phyloP scores from a whole-genome alignment of 92 coral and sea anemone genomes.

The Parazoanthus darwini region DNA sequence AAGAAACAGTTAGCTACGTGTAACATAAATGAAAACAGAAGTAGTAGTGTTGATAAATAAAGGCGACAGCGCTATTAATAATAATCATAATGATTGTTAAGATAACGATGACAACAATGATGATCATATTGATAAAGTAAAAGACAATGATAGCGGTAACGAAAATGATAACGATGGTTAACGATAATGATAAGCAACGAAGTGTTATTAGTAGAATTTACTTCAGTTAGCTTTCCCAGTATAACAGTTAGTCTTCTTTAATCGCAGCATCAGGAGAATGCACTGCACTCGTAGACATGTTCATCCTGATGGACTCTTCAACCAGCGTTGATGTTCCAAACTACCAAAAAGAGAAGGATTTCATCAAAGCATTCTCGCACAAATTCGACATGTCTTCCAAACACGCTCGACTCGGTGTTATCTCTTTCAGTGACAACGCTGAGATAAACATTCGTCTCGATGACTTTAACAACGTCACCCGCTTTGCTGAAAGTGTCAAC shows the following conservation, averaged over 20 bases:
- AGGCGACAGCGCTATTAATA: too few relatives aligned
- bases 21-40: too few relatives aligned
- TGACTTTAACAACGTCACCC: slow-evolving; percentile 12
- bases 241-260: not conserved
- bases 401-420: slow-evolving; percentile 34
- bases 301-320: slow-evolving; percentile 32
- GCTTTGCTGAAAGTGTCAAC: slow-evolving; percentile 15
- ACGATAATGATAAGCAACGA: too few relatives aligned
- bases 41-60: too few relatives aligned
- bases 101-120: too few relatives aligned
- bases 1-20: too few relatives aligned
- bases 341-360: slow-evolving; percentile 37
- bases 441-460: slow-evolving; percentile 28
- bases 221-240: not conserved
- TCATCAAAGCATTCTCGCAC: slow-evolving; percentile 23
- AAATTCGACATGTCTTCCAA: slow-evolving; percentile 32
- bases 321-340: slow-evolving; percentile 11
- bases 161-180: too few relatives aligned
- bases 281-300: slow-evolving; percentile 28
- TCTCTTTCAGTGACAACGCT: slow-evolving; percentile 30
- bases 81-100: too few relatives aligned
- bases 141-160: too few relatives aligned
- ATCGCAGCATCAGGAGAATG: slow-evolving; percentile 19
- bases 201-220: too few relatives aligned
- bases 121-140: too few relatives aligned